Base-by-base conservation (phyloP, 2,797 vertebrate genomes). In the Myotis myotis region DNA sequence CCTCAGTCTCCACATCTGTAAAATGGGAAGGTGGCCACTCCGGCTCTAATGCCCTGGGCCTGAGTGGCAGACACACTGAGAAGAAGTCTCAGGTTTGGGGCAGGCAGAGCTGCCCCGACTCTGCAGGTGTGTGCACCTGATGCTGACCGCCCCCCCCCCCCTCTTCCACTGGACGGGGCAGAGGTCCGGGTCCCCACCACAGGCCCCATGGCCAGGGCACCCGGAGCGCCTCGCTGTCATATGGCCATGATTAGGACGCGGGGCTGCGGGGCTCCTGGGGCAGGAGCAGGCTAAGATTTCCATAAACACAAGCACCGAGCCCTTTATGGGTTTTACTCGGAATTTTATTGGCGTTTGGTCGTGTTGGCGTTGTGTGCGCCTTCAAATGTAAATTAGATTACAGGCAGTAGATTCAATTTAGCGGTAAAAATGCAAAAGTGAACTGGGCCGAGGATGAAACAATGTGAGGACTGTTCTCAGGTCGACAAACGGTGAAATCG, bases 341-440 rank as follows among this genome's bases (percentile, higher is more conserved):
- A 98, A 96, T 97, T 98, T 98, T 98, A 97, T 97, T 98, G 98
- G 98, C 98, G 91, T 97, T 98, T 89, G 98, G 97, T 98, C 96
- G 89, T 96, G 97, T 97, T 98, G 98, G 98, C 98, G 97, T 98
- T 96, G 98, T 97, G 97, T 66, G 96, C 95, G 97, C 98, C 98
- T 98, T 98, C 94, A 94, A 94, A 98, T 98, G 97, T 98, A 98
- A 98, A 98, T 98, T 98, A 98, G 97, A 98, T 98, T 98, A 98
- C 98, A 96, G 97, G 97, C 96, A 93, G 95, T 97, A 98, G 98
- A 98, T 98, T 98, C 98, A 97, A 98, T 98, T 98, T 98, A 98
- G 97, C 91, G 95, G 98, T 95, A 98, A 97, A 98, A 98, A 98
- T 95, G 96, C 97, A 97, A 97, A 98, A 97, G 98, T 89, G 85